phyloP scores from a whole-genome alignment of 2,113 vertebrate species.

The Cheirogaleus medius region DNA sequence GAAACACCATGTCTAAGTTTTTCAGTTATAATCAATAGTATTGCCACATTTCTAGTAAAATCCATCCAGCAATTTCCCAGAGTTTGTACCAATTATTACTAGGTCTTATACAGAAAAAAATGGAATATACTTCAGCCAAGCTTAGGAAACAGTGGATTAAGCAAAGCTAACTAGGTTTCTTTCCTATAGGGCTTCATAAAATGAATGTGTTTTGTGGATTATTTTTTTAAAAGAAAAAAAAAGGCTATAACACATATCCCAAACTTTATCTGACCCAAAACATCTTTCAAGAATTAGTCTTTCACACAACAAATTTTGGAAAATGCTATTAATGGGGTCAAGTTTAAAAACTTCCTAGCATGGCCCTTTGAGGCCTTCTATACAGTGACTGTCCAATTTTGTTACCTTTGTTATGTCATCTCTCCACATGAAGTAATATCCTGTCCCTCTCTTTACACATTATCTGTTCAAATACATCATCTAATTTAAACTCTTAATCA shows the following conservation, averaged over 20 bases:
- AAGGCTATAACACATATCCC: not conserved
- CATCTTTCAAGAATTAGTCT: not conserved
- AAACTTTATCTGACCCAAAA: conserved; percentile 3
- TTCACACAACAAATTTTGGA: not conserved
- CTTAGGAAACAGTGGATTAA: not conserved
- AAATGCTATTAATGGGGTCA: not conserved
- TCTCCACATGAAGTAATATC: not conserved
- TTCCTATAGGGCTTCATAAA: not conserved
- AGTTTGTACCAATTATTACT: not conserved
- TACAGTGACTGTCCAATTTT: not conserved
- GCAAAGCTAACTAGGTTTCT: not conserved
- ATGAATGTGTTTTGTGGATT: not conserved
- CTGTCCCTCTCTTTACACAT: not conserved
- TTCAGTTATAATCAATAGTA: not conserved
- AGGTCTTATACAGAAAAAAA: not conserved
- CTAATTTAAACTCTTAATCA: conserved; percentile 30
- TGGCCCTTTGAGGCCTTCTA: not conserved
- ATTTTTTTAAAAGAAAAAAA: not conserved
- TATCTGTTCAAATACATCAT: not conserved
- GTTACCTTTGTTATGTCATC: not conserved
- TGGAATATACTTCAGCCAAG: not conserved
- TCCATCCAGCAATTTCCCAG: not conserved
- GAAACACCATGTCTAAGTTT: not conserved
- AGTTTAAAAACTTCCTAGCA: not conserved
- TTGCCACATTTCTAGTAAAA: not conserved